Base-by-base conservation (phyloP, 2,797 vertebrate genomes). In the Hypotaenidia okinawae region DNA sequence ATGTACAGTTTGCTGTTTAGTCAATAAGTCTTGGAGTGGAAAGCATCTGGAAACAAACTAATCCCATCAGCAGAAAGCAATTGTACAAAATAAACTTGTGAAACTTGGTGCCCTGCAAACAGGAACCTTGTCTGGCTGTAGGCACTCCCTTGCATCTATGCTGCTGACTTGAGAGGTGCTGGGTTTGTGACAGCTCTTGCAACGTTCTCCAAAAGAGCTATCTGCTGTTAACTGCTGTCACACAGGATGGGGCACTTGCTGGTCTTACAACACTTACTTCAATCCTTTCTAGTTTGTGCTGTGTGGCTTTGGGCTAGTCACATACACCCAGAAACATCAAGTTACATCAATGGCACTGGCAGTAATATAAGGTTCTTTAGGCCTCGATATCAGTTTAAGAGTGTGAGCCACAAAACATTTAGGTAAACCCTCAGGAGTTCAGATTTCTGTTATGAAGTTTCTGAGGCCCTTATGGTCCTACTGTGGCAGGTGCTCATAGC, bases 1-100 rank as follows among this genome's bases (percentile, higher is more conserved):
- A 32, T 77, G 41, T 66, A 73, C 33, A 35, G 83, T 94, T 89
- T 89, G 39, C 70, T 94, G 54, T 68, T 90, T 59, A 87, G 24
- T 70, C 77, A 79, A 6, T 76, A 94, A 54, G 21, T 39, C 39
- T 90, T 62, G 18, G 11, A 76, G 21, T 58, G 5, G 4, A 93
- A 93, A 79, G 39, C 25, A 47, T 70, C 70, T 94, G 59, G 57
- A 91, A 87, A 35, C 25, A 79, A 82, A 93, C 13, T 52, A 76
- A 22, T 13, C 8, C 28, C 32, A 43, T 70, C 67, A 77, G 52
- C 1, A 2, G 21, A 73, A 24, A 55, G 14, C 15, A 84, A 33
- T 18, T 78, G 21, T 24, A 21, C 2, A 25, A 68, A 62, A 52
- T 0, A 5, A 88, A 19, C 22, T 28, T 52, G 17, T 76, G 76